A percentile compares a stretch with the other conserved stretches of the same genome.
Evolutionary conservation across 2,888 invertebrate genomes (phyloP).

Genomic region (Ligdia adustata): DNA sequence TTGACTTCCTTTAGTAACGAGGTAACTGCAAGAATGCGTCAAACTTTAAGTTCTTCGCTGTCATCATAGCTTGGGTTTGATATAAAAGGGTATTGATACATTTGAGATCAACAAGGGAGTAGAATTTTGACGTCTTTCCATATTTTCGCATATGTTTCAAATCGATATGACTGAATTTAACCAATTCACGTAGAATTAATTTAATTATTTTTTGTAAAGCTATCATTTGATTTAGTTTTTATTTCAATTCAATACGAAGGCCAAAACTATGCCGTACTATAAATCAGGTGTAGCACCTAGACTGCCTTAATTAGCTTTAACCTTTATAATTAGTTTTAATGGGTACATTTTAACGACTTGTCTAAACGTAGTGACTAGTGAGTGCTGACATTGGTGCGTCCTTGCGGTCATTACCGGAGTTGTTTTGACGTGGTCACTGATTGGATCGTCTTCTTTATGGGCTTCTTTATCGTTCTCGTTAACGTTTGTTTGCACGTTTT

Average conservation of each 20-base stretch:
- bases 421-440: slow-evolving; percentile 32
- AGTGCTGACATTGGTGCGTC: slow-evolving; percentile 27
- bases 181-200: too few relatives aligned
- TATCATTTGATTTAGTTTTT: neutral
- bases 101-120: neutral
- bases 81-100: too few relatives aligned
- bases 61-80: too few relatives aligned
- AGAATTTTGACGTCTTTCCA: too few relatives aligned
- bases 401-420: slow-evolving; percentile 29
- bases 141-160: too few relatives aligned
- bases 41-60: too few relatives aligned
- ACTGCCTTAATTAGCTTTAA: slow-evolving; percentile 4
- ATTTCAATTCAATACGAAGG: slow-evolving; percentile 1
- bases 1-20: slow-evolving; percentile 24
- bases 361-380: slow-evolving; percentile 8
- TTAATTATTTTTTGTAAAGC: neutral
- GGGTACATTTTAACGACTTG: slow-evolving; percentile 1
- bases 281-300: neutral
- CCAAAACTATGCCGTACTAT: slow-evolving; percentile 2
- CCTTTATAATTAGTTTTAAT: slow-evolving; percentile 10
- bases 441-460: slow-evolving; percentile 28
- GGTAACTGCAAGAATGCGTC: neutral
- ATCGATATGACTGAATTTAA: too few relatives aligned
- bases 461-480: slow-evolving; percentile 28
- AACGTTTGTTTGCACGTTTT: slow-evolving; percentile 22